Conservation (phyloP, 2,113 vertebrate genomes). For the Hypocryptadius cinnamomeus region DNA sequence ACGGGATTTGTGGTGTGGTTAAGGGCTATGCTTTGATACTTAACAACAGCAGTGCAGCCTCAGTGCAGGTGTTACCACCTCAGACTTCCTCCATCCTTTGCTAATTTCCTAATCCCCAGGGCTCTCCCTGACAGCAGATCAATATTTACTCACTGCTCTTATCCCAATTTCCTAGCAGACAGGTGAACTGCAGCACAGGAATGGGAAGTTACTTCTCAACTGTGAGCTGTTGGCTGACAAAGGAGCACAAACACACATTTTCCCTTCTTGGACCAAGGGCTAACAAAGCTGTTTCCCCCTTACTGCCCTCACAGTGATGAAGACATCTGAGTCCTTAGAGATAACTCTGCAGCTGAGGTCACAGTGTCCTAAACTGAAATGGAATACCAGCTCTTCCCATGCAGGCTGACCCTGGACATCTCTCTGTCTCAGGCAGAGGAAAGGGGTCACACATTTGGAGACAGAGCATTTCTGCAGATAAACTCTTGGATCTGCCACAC, state of each 20-base stretch:
- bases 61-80: background rate
- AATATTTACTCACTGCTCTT: background rate
- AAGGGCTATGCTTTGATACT: background rate
- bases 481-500: background rate
- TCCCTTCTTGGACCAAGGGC: background rate
- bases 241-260: background rate
- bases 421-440: background rate
- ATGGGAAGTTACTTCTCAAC: background rate
- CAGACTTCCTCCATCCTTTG: background rate
- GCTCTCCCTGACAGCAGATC: background rate
- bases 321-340: background rate
- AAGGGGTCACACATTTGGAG: background rate
- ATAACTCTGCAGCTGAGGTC: background rate
- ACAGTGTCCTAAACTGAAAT: background rate
- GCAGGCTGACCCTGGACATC: background rate
- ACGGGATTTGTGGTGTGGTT: accelerated
- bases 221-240: background rate
- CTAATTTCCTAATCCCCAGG: background rate
- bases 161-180: background rate
- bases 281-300: background rate
- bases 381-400: background rate
- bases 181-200: background rate
- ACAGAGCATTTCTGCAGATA: background rate
- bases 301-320: background rate
- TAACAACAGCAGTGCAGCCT: background rate